Base-by-base conservation (phyloP, 2,113 vertebrate species). In the Indicator indicator region DNA sequence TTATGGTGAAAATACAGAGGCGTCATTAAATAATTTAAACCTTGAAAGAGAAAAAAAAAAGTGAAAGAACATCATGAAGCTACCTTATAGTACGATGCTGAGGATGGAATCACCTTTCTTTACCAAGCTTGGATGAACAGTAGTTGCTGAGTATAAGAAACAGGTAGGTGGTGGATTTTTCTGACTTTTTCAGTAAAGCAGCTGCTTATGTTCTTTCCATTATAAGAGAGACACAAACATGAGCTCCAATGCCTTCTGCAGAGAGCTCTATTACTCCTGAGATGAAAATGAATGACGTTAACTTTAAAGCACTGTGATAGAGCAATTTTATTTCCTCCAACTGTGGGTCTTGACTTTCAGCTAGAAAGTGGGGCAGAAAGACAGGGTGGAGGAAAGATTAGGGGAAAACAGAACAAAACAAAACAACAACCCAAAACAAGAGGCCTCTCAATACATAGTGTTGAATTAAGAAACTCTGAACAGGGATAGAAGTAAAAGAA, bases 271-370 rank as follows among this genome's bases (percentile, higher is more conserved):
- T 75, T 92, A 79, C 59, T 74, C 91, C 84, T 92, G 94, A 96
- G 94, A 72, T 88, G 86, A 97, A 96, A 97, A 18, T 89, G 93
- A 96, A 91, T 79, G 68, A 90, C 16, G 63, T 14, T 97, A 90
- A 96, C 96, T 97, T 97, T 96, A 96, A 97, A 95, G 89, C 50
- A 87, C 88, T 88, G 76, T 77, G 91, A 93, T 92, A 94, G 40
- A 96, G 86, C 33, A 23, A 20, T 95, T 98, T 98, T 96, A 96
- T 97, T 97, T 97, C 77, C 94, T 97, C 84, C 96, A 97, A 84
- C 91, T 98, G 92, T 96, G 83, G 28, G 89, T 93, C 94, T 95
- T 97, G 89, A 95, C 63, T 94, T 92, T 90, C 78, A 90, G n/a
- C 24, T 96, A 42, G 65, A 95, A 95, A 95, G 46, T 81, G 5